Conservation (phyloP, 2,888 invertebrate genomes). For the Timandra comae region DNA sequence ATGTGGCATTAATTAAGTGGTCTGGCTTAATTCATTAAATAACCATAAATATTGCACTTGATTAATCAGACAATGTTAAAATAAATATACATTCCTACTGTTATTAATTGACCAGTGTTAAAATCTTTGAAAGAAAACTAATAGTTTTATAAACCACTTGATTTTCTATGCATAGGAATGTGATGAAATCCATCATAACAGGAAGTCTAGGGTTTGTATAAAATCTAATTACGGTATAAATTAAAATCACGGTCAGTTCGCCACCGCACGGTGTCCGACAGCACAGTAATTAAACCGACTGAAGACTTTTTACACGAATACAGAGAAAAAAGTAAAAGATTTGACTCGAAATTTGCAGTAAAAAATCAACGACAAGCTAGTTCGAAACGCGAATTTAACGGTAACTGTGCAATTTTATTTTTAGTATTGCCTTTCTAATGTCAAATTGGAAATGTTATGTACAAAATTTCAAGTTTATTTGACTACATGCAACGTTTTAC, state of each 20-base stretch:
- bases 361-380: neutral
- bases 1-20: no score
- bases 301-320: conserved; percentile 27
- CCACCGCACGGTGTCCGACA: conserved; percentile 34
- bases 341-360: neutral
- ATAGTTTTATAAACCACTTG: neutral
- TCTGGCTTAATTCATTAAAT: no score
- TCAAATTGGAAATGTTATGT: no score
- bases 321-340: no score
- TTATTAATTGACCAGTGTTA: neutral
- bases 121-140: neutral
- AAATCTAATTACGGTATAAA: conserved; percentile 59
- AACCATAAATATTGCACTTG: no score
- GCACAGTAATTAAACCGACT: conserved; percentile 50
- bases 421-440: no score
- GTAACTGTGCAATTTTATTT: no score
- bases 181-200: neutral
- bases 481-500: no score
- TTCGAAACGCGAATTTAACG: neutral
- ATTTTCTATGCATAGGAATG: neutral
- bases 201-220: conserved; percentile 22
- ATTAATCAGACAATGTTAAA: no score
- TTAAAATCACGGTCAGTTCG: conserved; percentile 46
- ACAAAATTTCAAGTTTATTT: no score
- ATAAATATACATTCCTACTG: no score